Percentiles rank a stretch among this genome's conserved stretches.
These are phyloP conservation scores for Trematomus loennbergii DNA, from an alignment of 2,113 vertebrate genomes.

Conservation along the genomic window DNA sequence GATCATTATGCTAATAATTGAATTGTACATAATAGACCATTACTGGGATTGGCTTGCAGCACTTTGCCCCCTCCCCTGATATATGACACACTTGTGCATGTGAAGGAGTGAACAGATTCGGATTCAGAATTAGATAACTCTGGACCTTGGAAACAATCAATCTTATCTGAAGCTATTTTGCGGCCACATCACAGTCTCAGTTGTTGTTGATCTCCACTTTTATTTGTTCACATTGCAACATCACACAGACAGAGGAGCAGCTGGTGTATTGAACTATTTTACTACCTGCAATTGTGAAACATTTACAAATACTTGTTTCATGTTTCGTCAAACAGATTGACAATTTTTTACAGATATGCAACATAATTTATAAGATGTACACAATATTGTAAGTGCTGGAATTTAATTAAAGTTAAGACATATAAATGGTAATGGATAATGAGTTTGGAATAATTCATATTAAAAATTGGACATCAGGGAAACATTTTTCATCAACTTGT, in stretches of 20 bases:
- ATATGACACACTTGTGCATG: too few species aligned
- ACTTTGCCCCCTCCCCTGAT: background rate
- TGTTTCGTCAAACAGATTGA: background rate
- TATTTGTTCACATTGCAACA: background rate
- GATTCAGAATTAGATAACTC: background rate
- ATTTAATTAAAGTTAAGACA: too few species aligned
- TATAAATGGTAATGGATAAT: too few species aligned
- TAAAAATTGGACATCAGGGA: too few species aligned
- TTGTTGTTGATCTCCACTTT: slow-evolving; percentile 6
- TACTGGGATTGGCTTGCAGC: background rate
- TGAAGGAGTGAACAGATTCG: background rate
- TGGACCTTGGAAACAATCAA: background rate
- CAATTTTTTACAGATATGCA: background rate
- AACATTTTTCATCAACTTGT: too few species aligned
- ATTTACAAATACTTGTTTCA: background rate
- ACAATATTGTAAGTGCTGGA: background rate
- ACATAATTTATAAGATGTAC: background rate
- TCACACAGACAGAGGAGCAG: background rate
- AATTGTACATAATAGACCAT: background rate
- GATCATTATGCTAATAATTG: background rate
- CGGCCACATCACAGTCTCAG: background rate
- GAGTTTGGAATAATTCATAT: too few species aligned
- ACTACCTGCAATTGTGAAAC: background rate
- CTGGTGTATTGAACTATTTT: background rate
- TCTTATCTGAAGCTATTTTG: background rate